These are phyloP conservation scores for Tyria jacobaeae DNA, from an alignment of 2,888 invertebrate genomes.

Conservation along the genomic window DNA sequence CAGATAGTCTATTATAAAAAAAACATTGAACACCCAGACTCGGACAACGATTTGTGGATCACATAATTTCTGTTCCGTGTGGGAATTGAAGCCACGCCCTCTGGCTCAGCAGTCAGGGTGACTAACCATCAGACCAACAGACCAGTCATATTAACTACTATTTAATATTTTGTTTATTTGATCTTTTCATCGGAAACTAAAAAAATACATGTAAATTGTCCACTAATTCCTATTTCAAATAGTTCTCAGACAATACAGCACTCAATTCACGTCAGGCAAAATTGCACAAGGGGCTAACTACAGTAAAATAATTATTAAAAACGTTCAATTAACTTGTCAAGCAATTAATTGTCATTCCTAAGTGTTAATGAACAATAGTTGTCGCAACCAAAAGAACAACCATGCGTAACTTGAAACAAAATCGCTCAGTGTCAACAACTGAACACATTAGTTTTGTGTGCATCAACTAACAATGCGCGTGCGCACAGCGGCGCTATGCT, in stretches of 20 bases:
- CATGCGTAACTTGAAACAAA: conserved; percentile 30
- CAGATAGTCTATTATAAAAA: no score
- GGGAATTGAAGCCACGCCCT: no score
- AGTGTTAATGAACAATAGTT: conserved; percentile 9
- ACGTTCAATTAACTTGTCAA: background rate
- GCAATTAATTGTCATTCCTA: conserved; percentile 9
- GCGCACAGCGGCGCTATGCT: conserved; percentile 43
- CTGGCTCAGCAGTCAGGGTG: no score
- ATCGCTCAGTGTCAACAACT: conserved; percentile 43
- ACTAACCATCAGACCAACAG: no score
- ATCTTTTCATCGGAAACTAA: no score
- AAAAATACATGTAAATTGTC: no score
- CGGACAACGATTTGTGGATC: no score
- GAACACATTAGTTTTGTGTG: conserved; percentile 46
- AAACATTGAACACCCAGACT: no score
- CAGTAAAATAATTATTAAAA: background rate
- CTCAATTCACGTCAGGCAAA: background rate
- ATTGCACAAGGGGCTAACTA: background rate
- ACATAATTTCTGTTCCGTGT: no score
- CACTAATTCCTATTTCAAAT: background rate
- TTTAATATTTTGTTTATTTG: no score
- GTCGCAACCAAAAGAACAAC: conserved; percentile 7
- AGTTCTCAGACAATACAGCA: background rate
- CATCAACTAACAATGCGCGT: conserved; percentile 45
- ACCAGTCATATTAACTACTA: no score